Conservation (phyloP, 1,140 invertebrate species). For the Procambarus clarkii region DNA sequence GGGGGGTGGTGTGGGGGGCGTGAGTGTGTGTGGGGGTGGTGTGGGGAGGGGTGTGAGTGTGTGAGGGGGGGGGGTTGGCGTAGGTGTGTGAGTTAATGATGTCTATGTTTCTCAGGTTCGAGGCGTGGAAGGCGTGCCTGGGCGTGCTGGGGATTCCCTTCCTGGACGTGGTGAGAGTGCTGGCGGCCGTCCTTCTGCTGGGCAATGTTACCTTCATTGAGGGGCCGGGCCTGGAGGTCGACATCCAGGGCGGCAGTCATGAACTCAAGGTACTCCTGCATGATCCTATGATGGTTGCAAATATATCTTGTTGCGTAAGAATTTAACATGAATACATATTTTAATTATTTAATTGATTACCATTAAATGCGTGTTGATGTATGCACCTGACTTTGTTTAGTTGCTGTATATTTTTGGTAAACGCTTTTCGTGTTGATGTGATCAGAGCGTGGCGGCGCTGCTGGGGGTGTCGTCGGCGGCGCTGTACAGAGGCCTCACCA, state of each 20-base stretch:
- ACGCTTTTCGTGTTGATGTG: neutral
- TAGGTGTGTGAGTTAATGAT: too few species aligned
- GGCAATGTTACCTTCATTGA: slow-evolving; percentile 94
- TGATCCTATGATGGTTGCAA: neutral
- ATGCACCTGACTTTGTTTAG: neutral
- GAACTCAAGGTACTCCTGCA: slow-evolving; percentile 44
- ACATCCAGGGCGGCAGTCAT: slow-evolving; percentile 79
- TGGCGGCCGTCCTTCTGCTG: slow-evolving; percentile 91
- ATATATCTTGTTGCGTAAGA: neutral
- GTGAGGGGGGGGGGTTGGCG: too few species aligned
- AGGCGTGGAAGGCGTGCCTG: slow-evolving; percentile 92
- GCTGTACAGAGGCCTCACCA: slow-evolving; percentile 88
- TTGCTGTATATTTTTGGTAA: neutral
- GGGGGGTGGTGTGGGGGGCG: too few species aligned
- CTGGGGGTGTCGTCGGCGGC: slow-evolving; percentile 87
- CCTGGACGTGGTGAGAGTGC: slow-evolving; percentile 92
- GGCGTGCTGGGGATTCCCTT: slow-evolving; percentile 94
- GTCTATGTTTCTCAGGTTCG: slow-evolving; percentile 79
- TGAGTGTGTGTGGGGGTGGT: too few species aligned
- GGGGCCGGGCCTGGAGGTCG: slow-evolving; percentile 81
- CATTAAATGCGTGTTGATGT: neutral
- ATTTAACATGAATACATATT: neutral
- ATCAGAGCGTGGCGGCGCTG: slow-evolving; percentile 89
- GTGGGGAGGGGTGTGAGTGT: too few species aligned
- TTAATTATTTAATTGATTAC: neutral